A percentile compares a stretch with the other conserved stretches of the same genome.
Evolutionary conservation across 2,797 vertebrate genomes (phyloP).

Genomic region (Thaleichthys pacificus): DNA sequence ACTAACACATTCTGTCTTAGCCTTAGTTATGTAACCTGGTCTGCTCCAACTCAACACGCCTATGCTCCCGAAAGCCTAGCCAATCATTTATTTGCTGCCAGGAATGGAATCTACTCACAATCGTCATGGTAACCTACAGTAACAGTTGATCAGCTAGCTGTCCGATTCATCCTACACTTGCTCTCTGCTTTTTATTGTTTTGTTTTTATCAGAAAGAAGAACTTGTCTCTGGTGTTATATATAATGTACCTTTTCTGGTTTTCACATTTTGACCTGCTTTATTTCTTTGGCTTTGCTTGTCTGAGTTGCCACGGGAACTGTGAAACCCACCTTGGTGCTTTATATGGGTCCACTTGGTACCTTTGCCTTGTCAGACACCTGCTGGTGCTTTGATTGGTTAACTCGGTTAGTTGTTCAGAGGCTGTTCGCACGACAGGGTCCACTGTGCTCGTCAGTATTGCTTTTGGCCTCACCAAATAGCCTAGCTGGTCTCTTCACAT

Average conservation of each 20-base stretch:
- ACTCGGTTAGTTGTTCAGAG: constrained; percentile 38
- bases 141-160: constrained; percentile 37
- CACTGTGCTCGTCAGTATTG: too few relatives aligned
- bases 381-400: constrained; percentile 40
- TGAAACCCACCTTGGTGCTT: too few relatives aligned
- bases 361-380: neutral
- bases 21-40: constrained; percentile 7
- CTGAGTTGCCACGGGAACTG: neutral
- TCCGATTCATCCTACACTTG: constrained; percentile 31
- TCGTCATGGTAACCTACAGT: constrained; percentile 13
- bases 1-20: constrained; percentile 40
- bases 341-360: too few relatives aligned
- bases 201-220: constrained; percentile 11
- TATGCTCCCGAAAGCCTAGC: neutral
- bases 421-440: constrained; percentile 33
- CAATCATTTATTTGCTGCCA: constrained; percentile 13
- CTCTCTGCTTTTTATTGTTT: constrained; percentile 58
- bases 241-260: neutral
- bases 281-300: neutral
- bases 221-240: neutral
- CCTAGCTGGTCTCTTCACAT: too few relatives aligned
- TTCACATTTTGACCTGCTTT: neutral
- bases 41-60: neutral
- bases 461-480: too few relatives aligned
- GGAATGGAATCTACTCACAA: constrained; percentile 36